Evolutionary conservation across 2,797 vertebrate genomes (phyloP), one percentile per base, ranked within the genome.

Genomic region (Alca torda): DNA sequence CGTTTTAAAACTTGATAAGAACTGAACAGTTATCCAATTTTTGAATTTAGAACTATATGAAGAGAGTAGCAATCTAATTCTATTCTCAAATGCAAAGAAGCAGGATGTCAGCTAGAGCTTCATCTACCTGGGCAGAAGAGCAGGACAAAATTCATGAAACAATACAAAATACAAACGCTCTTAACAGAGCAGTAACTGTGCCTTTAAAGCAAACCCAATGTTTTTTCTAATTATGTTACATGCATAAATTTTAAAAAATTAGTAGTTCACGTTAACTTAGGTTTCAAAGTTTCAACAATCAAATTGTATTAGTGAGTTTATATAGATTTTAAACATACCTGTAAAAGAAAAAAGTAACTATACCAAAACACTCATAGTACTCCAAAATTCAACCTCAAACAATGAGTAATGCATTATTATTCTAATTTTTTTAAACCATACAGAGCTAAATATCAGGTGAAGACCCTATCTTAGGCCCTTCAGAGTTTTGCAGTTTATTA

Each of bases 231-330:
- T 57, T 75, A 33, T 6, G 7, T 33, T 23, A 33, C 8, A 51
- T 16, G 16, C 14, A 60, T 26, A 39, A 16, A 1, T 33, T 53
- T 28, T 0, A 0, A 30, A 51, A n/a, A 75, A 43, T 2, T 11
- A 51, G 14, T 13, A 72, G 16, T 19, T 70, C n/a, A 10, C 9
- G 3, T 56, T 59, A 35, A 79, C 26, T 59, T 31, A 25, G 10
- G 37, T 80, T 61, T 63, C 33, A 76, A 69, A 59, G 39, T 73
- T 88, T 74, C 26, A 64, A 37, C 10, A 80, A 60, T 10, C 43
- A 72, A 82, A 69, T 25, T 4, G 0, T 28, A 70, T 37, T 30
- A 60, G 33, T 51, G 16, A 82, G 43, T 17, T 73, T 41, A 48
- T 0, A 15, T 17, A 60, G 7, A 56, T n/a, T 82, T 76, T 37